Evolutionary conservation across 1,140 invertebrate species (phyloP).

Genomic region (Sinella curviseta): DNA sequence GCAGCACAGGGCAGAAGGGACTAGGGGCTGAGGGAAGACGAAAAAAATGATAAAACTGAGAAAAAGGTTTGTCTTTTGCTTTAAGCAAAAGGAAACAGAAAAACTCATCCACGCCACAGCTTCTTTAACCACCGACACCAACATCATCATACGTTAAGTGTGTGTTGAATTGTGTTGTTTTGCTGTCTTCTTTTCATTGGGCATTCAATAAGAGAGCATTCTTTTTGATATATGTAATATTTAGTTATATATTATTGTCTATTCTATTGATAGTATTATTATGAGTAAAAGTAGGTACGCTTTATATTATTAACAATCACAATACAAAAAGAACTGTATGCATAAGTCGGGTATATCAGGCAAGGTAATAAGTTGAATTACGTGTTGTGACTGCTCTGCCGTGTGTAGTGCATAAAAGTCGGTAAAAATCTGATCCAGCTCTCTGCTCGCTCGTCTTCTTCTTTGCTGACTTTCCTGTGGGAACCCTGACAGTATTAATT

Average conservation of each 20-base stretch:
- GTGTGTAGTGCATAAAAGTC: conserved; percentile 1
- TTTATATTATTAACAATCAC: no score
- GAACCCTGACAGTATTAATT: conserved; percentile 48
- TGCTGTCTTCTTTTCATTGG: not conserved
- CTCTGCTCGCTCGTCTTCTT: not conserved
- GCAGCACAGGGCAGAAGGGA: not conserved
- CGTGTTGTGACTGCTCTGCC: no score
- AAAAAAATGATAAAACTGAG: not conserved
- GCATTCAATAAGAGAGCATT: not conserved
- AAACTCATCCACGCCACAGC: not conserved
- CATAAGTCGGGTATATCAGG: no score
- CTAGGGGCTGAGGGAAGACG: not conserved
- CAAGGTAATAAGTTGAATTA: no score
- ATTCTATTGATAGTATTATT: no score
- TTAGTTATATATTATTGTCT: no score
- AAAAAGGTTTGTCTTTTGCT: not conserved
- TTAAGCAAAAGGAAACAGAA: not conserved
- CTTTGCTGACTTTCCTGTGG: conserved; percentile 44
- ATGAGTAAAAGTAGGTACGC: no score
- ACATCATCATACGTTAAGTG: not conserved
- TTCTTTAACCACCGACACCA: not conserved
- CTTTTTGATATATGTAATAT: no score
- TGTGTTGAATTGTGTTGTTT: not conserved
- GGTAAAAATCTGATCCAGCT: conserved; percentile 48
- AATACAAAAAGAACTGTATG: no score